A percentile compares a stretch with the other conserved stretches of the same genome.
Evolutionary conservation across 2,113 vertebrate species (phyloP).

Genomic region (Murina feae): DNA sequence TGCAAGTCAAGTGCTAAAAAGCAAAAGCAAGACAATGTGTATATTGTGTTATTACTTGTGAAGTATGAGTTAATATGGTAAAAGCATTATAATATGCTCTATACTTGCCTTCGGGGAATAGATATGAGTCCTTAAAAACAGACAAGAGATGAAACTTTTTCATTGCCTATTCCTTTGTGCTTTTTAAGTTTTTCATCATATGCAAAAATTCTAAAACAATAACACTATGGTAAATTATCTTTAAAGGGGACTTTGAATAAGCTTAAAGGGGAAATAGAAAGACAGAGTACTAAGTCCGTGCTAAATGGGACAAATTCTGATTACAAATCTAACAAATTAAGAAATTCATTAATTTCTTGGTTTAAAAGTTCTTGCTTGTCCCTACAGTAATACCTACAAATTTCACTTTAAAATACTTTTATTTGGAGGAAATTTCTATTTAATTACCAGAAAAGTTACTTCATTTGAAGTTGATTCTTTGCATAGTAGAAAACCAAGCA

Average conservation of each 20-base stretch:
- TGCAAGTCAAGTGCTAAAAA: background rate
- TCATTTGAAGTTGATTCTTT: background rate
- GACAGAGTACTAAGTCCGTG: background rate
- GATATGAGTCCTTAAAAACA: background rate
- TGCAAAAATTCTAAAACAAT: background rate
- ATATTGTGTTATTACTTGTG: background rate
- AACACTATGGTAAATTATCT: background rate
- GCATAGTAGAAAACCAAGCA: background rate
- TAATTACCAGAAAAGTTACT: background rate
- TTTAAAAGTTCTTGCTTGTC: background rate
- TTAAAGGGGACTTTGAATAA: background rate
- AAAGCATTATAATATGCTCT: background rate
- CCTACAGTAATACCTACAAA: background rate
- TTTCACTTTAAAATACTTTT: background rate
- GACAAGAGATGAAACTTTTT: background rate
- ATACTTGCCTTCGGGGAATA: background rate
- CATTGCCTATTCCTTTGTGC: background rate
- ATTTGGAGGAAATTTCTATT: background rate
- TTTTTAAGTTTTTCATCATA: background rate
- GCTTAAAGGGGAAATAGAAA: background rate
- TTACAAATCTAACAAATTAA: background rate
- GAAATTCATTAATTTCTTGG: background rate
- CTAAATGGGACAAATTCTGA: background rate
- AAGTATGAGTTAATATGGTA: background rate
- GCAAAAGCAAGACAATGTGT: background rate